Conservation (phyloP, 2,113 vertebrate genomes). For the Neogobius melanostomus region DNA sequence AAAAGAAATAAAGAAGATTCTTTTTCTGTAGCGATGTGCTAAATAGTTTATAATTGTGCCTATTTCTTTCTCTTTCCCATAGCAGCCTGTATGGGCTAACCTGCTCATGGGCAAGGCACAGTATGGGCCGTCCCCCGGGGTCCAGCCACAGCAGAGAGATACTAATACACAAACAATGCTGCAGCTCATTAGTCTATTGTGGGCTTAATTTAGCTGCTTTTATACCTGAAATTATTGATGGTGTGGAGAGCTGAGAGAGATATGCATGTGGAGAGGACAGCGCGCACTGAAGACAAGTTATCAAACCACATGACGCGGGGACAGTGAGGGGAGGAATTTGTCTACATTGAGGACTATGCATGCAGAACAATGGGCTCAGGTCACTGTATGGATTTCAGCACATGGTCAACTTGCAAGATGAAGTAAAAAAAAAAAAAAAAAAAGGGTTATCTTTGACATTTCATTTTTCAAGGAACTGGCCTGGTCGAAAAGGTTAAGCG, state of each 20-base stretch:
- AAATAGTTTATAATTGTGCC: background rate
- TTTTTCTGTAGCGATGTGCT: too few relatives aligned
- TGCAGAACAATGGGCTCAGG: background rate
- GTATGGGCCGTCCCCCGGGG: slow-evolving; percentile 64
- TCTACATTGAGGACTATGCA: slow-evolving; percentile 2
- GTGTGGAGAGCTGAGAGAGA: slow-evolving; percentile 53
- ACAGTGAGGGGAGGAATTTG: slow-evolving; percentile 11
- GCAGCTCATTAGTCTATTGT: slow-evolving; percentile 75
- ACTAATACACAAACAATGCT: slow-evolving; percentile 71
- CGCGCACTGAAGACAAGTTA: slow-evolving; percentile 22
- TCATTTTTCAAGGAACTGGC: background rate
- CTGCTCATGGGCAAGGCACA: slow-evolving; percentile 59
- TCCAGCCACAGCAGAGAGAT: slow-evolving; percentile 66
- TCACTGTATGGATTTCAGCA: background rate
- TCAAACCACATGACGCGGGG: slow-evolving; percentile 26
- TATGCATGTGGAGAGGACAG: slow-evolving; percentile 36
- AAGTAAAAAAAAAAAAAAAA: background rate
- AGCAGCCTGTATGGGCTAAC: slow-evolving; percentile 68
- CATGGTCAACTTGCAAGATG: background rate
- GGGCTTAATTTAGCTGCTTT: slow-evolving; percentile 74
- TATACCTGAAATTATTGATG: slow-evolving; percentile 76
- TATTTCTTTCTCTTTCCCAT: slow-evolving; percentile 46
- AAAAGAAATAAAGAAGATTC: too few relatives aligned
- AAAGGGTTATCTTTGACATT: background rate
- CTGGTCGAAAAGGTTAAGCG: slow-evolving; percentile 8